phyloP scores from a whole-genome alignment of 1,140 invertebrate genomes.

The Zeugodacus cucurbitae region DNA sequence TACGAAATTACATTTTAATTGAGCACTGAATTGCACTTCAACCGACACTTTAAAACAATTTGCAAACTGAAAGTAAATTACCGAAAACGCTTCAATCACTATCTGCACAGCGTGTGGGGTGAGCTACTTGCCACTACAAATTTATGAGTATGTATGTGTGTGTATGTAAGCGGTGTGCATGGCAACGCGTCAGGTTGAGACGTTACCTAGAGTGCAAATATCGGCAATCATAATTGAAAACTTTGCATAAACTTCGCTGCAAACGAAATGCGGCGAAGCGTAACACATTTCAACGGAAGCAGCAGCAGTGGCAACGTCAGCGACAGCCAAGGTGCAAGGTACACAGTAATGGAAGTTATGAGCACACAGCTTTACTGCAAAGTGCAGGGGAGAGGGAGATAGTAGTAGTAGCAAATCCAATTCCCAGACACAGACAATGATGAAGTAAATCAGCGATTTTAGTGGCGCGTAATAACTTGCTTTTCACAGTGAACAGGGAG shows the following conservation, averaged over 20 bases:
- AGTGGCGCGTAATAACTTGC: background rate
- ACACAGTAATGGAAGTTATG: background rate
- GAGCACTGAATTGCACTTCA: background rate
- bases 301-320: background rate
- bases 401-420: background rate
- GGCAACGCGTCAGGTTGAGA: background rate
- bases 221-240: constrained; percentile 35
- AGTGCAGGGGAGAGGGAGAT: background rate
- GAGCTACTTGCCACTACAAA: background rate
- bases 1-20: constrained; percentile 18
- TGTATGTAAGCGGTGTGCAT: background rate
- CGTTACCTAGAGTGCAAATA: background rate
- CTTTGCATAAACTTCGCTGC: constrained; percentile 20
- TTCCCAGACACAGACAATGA: constrained; percentile 23
- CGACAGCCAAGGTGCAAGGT: background rate
- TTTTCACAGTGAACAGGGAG: background rate
- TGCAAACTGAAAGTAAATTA: background rate
- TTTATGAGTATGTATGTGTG: background rate
- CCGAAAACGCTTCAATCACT: background rate
- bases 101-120: background rate
- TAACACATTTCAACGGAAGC: background rate
- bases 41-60: constrained; percentile 29
- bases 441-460: background rate
- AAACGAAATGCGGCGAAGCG: constrained; percentile 22
- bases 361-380: background rate